These are phyloP conservation scores for Emmelina monodactyla DNA, from an alignment of 2,888 invertebrate species.

Conservation along the genomic window DNA sequence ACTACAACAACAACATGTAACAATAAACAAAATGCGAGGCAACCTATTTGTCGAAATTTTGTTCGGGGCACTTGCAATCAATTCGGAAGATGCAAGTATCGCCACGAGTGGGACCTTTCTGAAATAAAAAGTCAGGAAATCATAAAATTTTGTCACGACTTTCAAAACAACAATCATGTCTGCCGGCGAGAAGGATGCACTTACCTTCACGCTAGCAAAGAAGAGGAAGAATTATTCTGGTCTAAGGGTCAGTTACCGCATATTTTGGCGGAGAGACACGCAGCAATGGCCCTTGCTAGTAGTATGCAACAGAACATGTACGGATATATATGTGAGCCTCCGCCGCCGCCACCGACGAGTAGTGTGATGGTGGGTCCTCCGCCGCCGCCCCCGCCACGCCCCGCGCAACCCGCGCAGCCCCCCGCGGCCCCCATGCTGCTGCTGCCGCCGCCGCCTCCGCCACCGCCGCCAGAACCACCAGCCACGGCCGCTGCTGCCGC, in stretches of 20 bases:
- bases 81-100: background rate
- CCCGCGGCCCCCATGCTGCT: background rate
- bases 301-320: no score
- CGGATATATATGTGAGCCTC: no score
- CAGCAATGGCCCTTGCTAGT: background rate
- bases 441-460: background rate
- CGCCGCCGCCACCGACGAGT: background rate
- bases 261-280: background rate
- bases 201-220: background rate
- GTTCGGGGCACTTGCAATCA: background rate
- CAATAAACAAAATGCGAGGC: no score
- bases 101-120: background rate
- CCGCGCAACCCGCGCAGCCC: background rate
- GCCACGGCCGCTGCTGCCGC: background rate
- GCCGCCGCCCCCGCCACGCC: background rate
- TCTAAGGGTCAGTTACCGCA: background rate
- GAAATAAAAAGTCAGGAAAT: background rate
- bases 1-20: background rate
- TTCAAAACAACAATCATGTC: background rate
- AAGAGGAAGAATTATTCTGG: background rate
- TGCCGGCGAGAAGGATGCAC: background rate
- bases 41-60: background rate
- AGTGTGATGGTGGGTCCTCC: background rate
- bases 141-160: background rate
- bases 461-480: background rate